Base-by-base conservation (phyloP, 2,113 vertebrate species). In the Petrocephalus microphthalmus region DNA sequence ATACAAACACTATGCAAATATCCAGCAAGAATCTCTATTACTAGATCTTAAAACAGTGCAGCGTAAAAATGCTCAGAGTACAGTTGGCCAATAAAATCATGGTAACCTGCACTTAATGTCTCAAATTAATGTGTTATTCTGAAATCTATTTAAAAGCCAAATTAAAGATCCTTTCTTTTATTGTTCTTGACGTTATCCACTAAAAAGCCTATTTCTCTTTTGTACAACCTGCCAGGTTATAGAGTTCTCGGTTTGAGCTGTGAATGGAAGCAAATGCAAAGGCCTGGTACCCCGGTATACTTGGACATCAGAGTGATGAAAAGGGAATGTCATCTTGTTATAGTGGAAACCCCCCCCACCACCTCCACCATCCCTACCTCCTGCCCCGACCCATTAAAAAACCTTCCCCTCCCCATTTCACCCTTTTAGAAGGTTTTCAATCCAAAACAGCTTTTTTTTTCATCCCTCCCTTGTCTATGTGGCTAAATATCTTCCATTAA, bases 261-360 rank as follows among this genome's bases (percentile, higher is more conserved):
- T 90, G 91, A 92, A 89, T 91, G 91, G 91, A 90, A 45, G 19
- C 10, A 17, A 86, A 60, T 3, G 90, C 90, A 88, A 90, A 92
- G 13, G 57, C 89, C 88, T 89, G 90, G 93, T 92, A 91, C 88
- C 54, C 78, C 47, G 5, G 88, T 89, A 88, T 91, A 92, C 91
- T 90, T 90, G 90, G 87, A 90, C 87, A 53, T 51, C 88, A 88
- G 87, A 94, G 89, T 90, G 90, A 92, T 94, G 91, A 91, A 92
- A 91, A 91, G 91, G 91, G 91, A 93, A 92, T 93, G 92, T 90
- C 91, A 88, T 17, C 89, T 91, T 91, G 85, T 19, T 88, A 89
- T 89, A 37, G 0, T 17, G 90, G 87, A 86, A 88, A 88, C 25
- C 85, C 85, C 89, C 85, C 56, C 56, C 33, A 17, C 29, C 13